Evolutionary conservation across 2,113 vertebrate genomes (phyloP).

Genomic region (Orientallactaga bullata): DNA sequence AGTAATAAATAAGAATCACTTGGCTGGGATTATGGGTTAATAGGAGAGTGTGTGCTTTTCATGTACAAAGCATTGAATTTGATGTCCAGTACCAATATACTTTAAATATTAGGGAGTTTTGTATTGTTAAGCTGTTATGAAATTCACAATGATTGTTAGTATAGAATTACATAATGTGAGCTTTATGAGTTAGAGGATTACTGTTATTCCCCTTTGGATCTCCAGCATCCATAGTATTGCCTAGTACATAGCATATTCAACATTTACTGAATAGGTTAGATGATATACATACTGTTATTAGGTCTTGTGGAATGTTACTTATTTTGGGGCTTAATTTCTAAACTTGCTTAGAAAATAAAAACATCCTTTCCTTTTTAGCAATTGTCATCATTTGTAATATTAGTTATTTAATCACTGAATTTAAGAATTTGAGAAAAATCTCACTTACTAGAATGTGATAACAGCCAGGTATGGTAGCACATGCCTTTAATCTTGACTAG

Average conservation of each 20-base stretch:
- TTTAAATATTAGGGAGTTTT: background rate
- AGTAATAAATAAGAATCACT: background rate
- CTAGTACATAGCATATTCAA: background rate
- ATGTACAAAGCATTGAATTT: background rate
- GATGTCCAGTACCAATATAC: background rate
- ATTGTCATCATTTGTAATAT: background rate
- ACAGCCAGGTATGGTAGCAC: background rate
- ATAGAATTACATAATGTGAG: background rate
- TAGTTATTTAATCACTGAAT: conserved; percentile 20
- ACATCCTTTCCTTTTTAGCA: conserved; percentile 12
- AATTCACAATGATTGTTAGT: background rate
- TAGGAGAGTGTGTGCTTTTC: background rate
- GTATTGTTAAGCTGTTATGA: background rate
- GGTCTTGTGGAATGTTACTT: background rate
- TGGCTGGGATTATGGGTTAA: background rate
- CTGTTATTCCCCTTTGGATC: background rate
- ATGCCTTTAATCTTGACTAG: too few relatives aligned
- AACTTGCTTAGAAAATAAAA: conserved; percentile 29
- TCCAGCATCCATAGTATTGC: background rate
- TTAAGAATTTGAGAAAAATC: conserved; percentile 51
- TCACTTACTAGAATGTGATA: background rate
- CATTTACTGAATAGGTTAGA: background rate
- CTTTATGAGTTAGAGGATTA: background rate
- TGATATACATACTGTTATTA: background rate
- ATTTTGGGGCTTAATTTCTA: conserved; percentile 43